Evolutionary conservation across 2,888 invertebrate genomes (phyloP), one percentile per base, ranked within the genome.

Genomic region (Minunthozetes semirufus): DNA sequence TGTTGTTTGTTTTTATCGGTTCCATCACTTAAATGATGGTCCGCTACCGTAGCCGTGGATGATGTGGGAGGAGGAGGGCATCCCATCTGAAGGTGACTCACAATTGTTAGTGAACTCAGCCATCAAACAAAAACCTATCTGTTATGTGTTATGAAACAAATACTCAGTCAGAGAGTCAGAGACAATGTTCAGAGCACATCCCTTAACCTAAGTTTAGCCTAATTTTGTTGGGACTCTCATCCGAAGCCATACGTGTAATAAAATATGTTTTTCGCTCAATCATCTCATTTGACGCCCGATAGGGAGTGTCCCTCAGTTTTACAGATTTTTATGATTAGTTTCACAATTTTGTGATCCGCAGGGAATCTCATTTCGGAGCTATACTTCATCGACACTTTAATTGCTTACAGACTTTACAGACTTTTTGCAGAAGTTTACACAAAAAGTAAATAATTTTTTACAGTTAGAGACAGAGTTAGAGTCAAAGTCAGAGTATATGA

Each of bases 11-110:
- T 63, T 63, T 66, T 66, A 66, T 66, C 66, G 66, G 66, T 66
- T 33, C 66, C 66, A 66, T 66, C 66, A 66, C 66, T 66, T 66
- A 66, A 66, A 66, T 66, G 66, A 66, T 66, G 66, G 66, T 66
- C 66, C 66, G 66, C 66, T 66, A 66, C 66, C 66, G 66, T 66
- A 15, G 33, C 19, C 22, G 25, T 59, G 59, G 29, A 13, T 59
- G n/a, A 66, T 66, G 66, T 66, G 66, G 66, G 66, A 66, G 66
- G 66, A 66, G 38, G 66, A 22, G 27, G n/a, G 50, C 50, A 15
- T n/a, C n/a, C 59, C 59, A 66, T 38, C 66, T 66, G 13, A 66
- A 38, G 66, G 66, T 66, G 66, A 66, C 66, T 66, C 38, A 13
- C 66, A 17, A 66, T 38, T 66, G 66, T 29, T 63, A 66, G 66